phyloP scores from a whole-genome alignment of 2,888 invertebrate species.

The Portevinia maculata region DNA sequence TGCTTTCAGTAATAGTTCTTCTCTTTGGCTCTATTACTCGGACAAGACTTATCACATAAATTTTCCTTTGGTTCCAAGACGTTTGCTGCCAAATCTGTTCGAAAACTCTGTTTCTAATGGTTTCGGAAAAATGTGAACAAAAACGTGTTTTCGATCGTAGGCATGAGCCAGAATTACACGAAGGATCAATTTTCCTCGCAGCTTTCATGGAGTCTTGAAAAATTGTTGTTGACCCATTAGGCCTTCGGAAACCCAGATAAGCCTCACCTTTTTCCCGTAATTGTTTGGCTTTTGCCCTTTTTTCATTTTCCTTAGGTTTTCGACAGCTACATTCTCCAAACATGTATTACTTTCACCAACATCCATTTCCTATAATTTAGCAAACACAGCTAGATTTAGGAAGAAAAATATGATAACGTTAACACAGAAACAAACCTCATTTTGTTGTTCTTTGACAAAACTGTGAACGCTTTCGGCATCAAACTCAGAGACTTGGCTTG shows the following conservation, averaged over 20 bases:
- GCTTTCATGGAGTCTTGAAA: conserved; percentile 2
- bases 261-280: neutral
- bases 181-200: neutral
- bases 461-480: too few relatives aligned
- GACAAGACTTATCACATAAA: too few relatives aligned
- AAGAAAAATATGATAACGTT: neutral
- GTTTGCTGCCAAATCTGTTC: too few relatives aligned
- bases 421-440: neutral
- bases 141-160: too few relatives aligned
- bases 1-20: neutral
- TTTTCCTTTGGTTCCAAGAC: too few relatives aligned
- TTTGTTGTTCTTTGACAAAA: too few relatives aligned
- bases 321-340: neutral
- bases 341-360: neutral
- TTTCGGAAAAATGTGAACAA: too few relatives aligned
- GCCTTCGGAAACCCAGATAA: conserved; percentile 7
- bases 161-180: neutral
- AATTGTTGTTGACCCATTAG: neutral
- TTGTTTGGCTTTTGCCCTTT: conserved; percentile 6
- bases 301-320: neutral
- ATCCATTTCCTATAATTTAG: neutral
- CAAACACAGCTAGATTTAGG: neutral
- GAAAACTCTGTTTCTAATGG: too few relatives aligned
- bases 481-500: too few relatives aligned
- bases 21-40: neutral